Evolutionary conservation across 2,113 vertebrate genomes (phyloP), one percentile per base, ranked within the genome.

Genomic region (Damaliscus lunatus): DNA sequence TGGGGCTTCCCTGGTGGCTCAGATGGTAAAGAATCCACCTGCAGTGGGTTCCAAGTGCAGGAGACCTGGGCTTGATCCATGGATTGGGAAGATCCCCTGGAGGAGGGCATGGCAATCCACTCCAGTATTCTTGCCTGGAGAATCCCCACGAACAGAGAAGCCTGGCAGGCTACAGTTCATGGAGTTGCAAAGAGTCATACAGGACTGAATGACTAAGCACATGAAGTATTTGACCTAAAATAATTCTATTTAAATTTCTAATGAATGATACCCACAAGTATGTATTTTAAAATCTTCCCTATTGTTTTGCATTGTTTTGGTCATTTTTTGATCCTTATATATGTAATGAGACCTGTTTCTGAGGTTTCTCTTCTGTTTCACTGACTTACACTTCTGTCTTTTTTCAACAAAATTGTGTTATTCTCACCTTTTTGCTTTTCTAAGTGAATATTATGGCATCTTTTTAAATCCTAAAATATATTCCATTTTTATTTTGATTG

Each of bases 401-500:
- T 84, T 90, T 91, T 80, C 27, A 59, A 74, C 64, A 43, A 92
- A 53, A 60, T 91, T 96, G 84, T 77, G 46, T 89, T 92, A 78
- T 64, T n/a, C 60, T 67, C 6, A 55, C 9, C 4, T 95, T 36
- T 77, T 94, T 94, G 60, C 78, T 96, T 90, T 96, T 77, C 48
- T 53, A 83, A 95, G 57, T 90, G 43, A 84, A 40, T 88, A 87
- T 67, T 95, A 55, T 80, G 64, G 52, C n/a, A 84, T 48, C 13
- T 83, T 91, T 83, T 82, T 64, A 89, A 97, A 94, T 90, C 59
- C 53, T 93, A 87, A 92, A 90, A 50, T 36, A 96, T n/a, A 62
- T 50, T 36, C 23, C 6, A 36, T n/a, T 93, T 81, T 93, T 74
- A 78, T 88, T 95, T 97, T 95, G n/a, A 78, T 78, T 88, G 40